A percentile compares a stretch with the other conserved stretches of the same genome.
Evolutionary conservation across 1,140 invertebrate species (phyloP).

Genomic region (Drosophila navojoa): DNA sequence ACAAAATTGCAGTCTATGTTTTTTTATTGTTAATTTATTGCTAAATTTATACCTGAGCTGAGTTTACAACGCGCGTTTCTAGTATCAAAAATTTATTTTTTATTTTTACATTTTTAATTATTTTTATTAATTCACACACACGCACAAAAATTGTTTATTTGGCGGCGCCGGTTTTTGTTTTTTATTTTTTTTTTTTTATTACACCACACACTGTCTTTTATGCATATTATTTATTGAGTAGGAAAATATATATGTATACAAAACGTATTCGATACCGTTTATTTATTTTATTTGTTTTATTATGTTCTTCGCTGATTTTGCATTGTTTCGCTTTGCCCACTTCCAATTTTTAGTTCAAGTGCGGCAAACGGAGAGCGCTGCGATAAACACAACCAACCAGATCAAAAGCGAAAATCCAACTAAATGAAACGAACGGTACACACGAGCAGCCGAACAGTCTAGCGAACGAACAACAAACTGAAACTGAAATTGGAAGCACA

Average conservation of each 20-base stretch:
- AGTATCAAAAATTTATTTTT: slow-evolving; percentile 41
- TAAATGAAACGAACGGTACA: slow-evolving; percentile 47
- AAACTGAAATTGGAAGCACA: slow-evolving; percentile 44
- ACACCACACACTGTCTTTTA: slow-evolving; percentile 29
- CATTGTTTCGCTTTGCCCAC: slow-evolving; percentile 38
- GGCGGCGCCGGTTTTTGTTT: slow-evolving; percentile 29
- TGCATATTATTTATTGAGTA: slow-evolving; percentile 34
- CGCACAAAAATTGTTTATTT: slow-evolving; percentile 21
- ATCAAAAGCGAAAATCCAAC: slow-evolving; percentile 69
- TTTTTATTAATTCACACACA: slow-evolving; percentile 17
- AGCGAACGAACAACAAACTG: slow-evolving; percentile 27
- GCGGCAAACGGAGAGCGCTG: slow-evolving; percentile 45
- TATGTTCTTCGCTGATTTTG: slow-evolving; percentile 42
- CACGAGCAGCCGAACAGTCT: slow-evolving; percentile 11
- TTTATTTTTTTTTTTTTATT: not conserved
- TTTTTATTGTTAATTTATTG: slow-evolving; percentile 26
- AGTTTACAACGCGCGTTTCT: slow-evolving; percentile 49
- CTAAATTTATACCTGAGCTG: slow-evolving; percentile 49
- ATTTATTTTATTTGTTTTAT: not conserved
- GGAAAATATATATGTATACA: slow-evolving; percentile 30
- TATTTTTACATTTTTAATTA: slow-evolving; percentile 15
- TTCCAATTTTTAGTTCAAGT: slow-evolving; percentile 23
- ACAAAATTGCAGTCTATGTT: slow-evolving; percentile 24
- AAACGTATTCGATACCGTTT: slow-evolving; percentile 41
- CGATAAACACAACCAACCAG: slow-evolving; percentile 70